Conservation (phyloP, 2,113 vertebrate genomes). For the Dendropsophus ebraccatus region DNA sequence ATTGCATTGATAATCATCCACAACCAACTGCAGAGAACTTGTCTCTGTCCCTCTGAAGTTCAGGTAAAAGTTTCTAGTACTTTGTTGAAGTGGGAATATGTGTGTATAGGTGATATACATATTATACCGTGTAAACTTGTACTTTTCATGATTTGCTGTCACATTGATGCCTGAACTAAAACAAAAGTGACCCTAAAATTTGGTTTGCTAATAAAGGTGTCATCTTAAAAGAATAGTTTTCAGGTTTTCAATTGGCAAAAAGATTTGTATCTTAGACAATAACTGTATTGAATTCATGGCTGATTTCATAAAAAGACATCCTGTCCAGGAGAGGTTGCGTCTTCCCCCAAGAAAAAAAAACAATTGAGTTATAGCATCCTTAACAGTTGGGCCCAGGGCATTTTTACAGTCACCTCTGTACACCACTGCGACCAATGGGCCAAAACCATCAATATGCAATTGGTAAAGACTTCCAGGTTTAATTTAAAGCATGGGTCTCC, state of each 20-base stretch:
- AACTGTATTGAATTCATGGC: not conserved
- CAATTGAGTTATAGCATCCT: too few relatives aligned
- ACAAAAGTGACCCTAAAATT: conserved; percentile 32
- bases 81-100: conserved; percentile 33
- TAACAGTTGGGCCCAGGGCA: too few relatives aligned
- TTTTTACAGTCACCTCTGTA: too few relatives aligned
- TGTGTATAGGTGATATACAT: conserved; percentile 33
- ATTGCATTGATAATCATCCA: conserved; percentile 66
- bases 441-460: too few relatives aligned
- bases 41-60: conserved; percentile 59
- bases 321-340: too few relatives aligned
- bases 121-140: conserved; percentile 50
- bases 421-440: too few relatives aligned
- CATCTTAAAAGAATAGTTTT: conserved; percentile 31
- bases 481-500: too few relatives aligned
- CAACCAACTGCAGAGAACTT: conserved; percentile 61
- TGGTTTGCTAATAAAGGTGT: conserved; percentile 54
- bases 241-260: not conserved
- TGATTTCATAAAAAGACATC: too few relatives aligned
- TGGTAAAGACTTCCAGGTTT: too few relatives aligned
- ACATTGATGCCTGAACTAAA: conserved; percentile 54
- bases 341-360: too few relatives aligned
- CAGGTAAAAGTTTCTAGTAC: conserved; percentile 48
- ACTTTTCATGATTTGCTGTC: conserved; percentile 55
- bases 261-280: not conserved